Percentiles rank a stretch among this genome's conserved stretches.
Conservation (phyloP, 2,113 vertebrate genomes). For the Candoia aspera region DNA sequence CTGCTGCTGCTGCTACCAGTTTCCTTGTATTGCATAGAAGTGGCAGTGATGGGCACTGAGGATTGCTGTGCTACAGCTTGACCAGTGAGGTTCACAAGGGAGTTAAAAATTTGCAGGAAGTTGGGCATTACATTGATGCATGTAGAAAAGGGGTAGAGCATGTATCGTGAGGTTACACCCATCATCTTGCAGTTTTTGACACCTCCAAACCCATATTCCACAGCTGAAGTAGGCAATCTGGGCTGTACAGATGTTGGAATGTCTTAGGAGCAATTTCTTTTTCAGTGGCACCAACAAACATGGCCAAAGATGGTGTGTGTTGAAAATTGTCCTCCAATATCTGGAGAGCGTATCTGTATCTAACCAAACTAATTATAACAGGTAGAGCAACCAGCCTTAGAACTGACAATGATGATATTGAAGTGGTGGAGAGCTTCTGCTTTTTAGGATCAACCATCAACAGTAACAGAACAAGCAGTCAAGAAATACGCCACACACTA, state of each 20-base stretch:
- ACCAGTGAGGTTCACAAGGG: background rate
- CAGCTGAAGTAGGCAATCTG: background rate
- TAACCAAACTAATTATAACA: background rate
- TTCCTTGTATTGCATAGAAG: background rate
- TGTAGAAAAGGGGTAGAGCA: background rate
- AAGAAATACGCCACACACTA: background rate
- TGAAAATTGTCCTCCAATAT: background rate
- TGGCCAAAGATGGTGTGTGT: background rate
- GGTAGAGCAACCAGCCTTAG: background rate
- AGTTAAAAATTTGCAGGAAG: background rate
- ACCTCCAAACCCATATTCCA: background rate
- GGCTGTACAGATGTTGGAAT: background rate
- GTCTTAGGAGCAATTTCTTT: background rate
- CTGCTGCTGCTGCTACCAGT: background rate
- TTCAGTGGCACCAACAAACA: background rate
- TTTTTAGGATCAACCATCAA: background rate
- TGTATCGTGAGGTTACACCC: background rate
- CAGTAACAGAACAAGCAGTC: background rate
- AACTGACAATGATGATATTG: background rate
- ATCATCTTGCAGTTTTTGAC: background rate
- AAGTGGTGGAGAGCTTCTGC: background rate
- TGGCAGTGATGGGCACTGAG: background rate
- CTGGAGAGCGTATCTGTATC: background rate
- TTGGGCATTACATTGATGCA: background rate
- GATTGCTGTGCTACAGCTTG: background rate